Conservation (phyloP, 1,140 invertebrate species). For the Drosophila orena region DNA sequence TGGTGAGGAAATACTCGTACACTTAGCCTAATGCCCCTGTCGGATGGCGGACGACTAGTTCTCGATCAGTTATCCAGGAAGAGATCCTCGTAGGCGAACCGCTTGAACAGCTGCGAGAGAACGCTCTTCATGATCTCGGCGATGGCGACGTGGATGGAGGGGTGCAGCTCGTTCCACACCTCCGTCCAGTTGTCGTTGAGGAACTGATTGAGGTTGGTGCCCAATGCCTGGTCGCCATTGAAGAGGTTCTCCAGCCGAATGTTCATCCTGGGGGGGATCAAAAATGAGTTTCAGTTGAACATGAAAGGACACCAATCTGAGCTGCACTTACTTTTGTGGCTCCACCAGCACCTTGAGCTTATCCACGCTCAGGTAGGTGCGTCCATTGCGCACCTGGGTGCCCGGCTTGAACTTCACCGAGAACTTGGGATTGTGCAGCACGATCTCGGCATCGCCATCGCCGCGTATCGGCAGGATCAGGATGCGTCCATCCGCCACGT, state of each 20-base stretch:
- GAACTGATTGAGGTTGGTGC: conserved; percentile 87
- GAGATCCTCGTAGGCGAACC: conserved; percentile 80
- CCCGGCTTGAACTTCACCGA: conserved; percentile 81
- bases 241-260: conserved; percentile 89
- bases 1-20: conserved; percentile 73
- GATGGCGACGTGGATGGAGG: conserved; percentile 86
- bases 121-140: conserved; percentile 86
- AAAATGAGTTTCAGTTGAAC: not conserved
- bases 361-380: conserved; percentile 69
- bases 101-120: conserved; percentile 68
- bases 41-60: not conserved
- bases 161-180: conserved; percentile 87
- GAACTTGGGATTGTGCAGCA: conserved; percentile 73
- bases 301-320: not conserved
- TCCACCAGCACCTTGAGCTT: conserved; percentile 80
- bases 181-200: conserved; percentile 88
- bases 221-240: conserved; percentile 88
- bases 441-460: conserved; percentile 83
- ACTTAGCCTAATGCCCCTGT: conserved; percentile 34
- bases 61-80: conserved; percentile 60
- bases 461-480: conserved; percentile 79
- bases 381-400: conserved; percentile 59
- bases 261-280: conserved; percentile 85
- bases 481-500: conserved; percentile 78
- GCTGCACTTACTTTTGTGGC: conserved; percentile 66